Evolutionary conservation across 2,888 invertebrate genomes (phyloP), one percentile per base, ranked within the genome.

Genomic region (Auanema sp.): DNA sequence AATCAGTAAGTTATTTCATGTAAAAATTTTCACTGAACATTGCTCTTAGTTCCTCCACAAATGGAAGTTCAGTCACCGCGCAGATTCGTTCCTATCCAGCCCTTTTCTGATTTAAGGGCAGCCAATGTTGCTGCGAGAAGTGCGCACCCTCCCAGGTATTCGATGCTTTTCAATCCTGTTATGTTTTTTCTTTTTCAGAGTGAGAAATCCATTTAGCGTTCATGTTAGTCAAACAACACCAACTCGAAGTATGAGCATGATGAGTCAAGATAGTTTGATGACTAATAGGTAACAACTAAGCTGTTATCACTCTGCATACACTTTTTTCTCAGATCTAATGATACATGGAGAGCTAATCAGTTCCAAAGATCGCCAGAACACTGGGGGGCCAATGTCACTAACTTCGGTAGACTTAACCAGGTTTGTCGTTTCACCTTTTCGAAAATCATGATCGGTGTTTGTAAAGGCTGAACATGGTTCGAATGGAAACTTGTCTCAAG

Each of bases 51-150:
- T 23, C 51, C 60, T 41, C 58, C 55, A 25, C 64, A 64, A 49
- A 43, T 52, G 58, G 68, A 67, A 58, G 66, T 72, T 2, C 68
- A 65, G 14, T 72, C 76, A 18, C 80, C 79, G 1, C 64, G 81
- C 25, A 64, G 81, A 25, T 81, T 81, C 52, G 78, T 80, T 18
- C 81, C 80, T 16, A 68, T 81, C 11, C 74, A 78, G 23, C 60
- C 69, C 0, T 78, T 77, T 55, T 79, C 79, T 11, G 81, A 79
- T 43, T 60, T 81, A 21, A 58, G 80, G 54, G 80, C 78, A 14
- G 79, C 79, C 10, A 81, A 81, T 66, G 58, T 70, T 12, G 79
- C 79, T 12, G 65, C 68, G 10, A 52, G 80, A 23, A 69, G 72
- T 11, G 54, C 66, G 1, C 78, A 78, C 63, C 78, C 78, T 11